Evolutionary conservation across 2,113 vertebrate genomes (phyloP), one percentile per base, ranked within the genome.

Genomic region (Pseudolaguvia tuberculata): DNA sequence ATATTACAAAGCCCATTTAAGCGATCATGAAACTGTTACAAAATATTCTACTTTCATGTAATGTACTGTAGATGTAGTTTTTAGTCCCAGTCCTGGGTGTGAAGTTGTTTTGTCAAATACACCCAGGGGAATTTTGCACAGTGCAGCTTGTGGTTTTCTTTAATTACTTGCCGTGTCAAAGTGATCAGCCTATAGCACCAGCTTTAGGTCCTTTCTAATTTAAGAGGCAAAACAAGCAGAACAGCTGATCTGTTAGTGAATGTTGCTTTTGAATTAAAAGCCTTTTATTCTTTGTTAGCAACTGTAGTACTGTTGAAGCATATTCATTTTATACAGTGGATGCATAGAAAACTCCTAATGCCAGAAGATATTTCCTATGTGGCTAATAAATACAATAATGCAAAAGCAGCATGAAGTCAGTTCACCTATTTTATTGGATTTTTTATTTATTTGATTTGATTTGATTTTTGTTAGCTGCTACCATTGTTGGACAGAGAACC

Each of bases 121-220:
- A n/a, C 79, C 70, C 20, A 27, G 10, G 66, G 75, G 75, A 74
- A 48, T 59, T 35, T 13, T 56, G 23, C 57, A n/a, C n/a, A 61
- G 63, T 65, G 0, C 67, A 9, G 70, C 62, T 57, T 71, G 65
- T 57, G 56, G 62, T 72, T 80, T 77, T n/a, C 67, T 70, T 73
- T 70, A 77, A 80, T 77, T 58, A 77, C 70, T 63, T 77, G 65
- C 72, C 55, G 42, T 70, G 59, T 70, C 55, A 73, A 70, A 73
- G 42, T 25, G 75, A 65, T 72, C 61, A 59, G 35, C 70, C 68
- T 42, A 70, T 70, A 59, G n/a, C 42, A 67, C 31, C 39, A 70
- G 57, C 50, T 75, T 55, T 48, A 75, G 47, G 31, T 56, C 31
- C 62, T 50, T 27, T 21, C 58, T 67, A 55, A 75, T 67, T 75